Evolutionary conservation across 2,113 vertebrate species (phyloP).

Genomic region (Labrus mixtus): DNA sequence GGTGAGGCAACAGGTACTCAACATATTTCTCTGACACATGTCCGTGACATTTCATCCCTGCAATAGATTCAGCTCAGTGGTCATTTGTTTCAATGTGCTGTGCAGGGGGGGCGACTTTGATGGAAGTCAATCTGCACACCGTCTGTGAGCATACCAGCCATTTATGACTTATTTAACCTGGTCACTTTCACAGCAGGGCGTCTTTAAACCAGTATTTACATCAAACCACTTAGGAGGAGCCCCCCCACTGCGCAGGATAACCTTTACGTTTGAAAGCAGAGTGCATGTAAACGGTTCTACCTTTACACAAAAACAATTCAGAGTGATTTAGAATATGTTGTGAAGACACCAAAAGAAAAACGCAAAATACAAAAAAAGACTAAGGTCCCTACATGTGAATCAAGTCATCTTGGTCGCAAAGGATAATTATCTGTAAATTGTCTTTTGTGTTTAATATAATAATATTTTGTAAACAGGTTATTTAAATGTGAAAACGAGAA

Average conservation of each 20-base stretch:
- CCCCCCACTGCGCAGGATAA: neutral
- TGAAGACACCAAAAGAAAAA: no score
- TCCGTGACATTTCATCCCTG: slow-evolving; percentile 9
- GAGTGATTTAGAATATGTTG: no score
- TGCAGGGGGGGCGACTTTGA: slow-evolving; percentile 16
- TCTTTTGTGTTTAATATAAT: no score
- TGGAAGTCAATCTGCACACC: slow-evolving; percentile 26
- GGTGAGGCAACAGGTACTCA: no score
- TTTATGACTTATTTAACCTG: slow-evolving; percentile 26
- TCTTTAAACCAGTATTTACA: slow-evolving; percentile 18
- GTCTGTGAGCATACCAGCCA: neutral
- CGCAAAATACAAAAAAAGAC: no score
- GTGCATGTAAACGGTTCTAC: neutral
- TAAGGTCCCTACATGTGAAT: no score
- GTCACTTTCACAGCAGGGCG: slow-evolving; percentile 13
- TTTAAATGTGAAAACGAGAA: no score
- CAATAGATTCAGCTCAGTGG: slow-evolving; percentile 4
- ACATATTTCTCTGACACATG: slow-evolving; percentile 8
- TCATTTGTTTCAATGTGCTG: slow-evolving; percentile 28
- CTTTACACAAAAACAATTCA: neutral
- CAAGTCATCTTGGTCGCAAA: no score
- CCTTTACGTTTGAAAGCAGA: neutral
- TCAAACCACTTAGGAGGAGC: neutral
- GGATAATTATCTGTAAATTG: no score
- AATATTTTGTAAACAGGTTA: no score